phyloP scores from a whole-genome alignment of 1,140 invertebrate species.

The Branchinecta lynchi region DNA sequence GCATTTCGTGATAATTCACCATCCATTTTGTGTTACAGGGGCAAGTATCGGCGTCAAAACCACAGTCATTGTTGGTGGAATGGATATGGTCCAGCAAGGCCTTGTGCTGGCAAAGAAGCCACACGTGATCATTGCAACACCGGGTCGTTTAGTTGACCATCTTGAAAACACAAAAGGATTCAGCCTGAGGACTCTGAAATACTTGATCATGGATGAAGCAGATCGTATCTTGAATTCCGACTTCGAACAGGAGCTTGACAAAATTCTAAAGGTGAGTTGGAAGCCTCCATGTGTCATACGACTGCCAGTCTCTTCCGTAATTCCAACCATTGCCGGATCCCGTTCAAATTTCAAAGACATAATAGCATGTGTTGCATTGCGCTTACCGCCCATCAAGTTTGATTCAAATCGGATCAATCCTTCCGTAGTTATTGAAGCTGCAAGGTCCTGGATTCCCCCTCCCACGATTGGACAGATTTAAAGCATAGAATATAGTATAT shows the following conservation, averaged over 20 bases:
- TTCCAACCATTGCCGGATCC: too few species aligned
- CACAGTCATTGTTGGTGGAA: conserved; percentile 91
- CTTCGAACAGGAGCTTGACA: conserved; percentile 89
- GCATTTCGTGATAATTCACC: too few species aligned
- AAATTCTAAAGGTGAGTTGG: conserved; percentile 61
- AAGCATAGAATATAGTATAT: too few species aligned
- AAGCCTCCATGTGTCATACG: background rate
- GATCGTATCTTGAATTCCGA: conserved; percentile 92
- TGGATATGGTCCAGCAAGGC: conserved; percentile 91
- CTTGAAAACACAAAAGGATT: conserved; percentile 89
- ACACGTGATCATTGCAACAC: conserved; percentile 85
- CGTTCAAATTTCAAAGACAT: too few species aligned
- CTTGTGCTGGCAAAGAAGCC: conserved; percentile 82
- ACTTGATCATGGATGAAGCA: conserved; percentile 90
- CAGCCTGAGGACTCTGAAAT: conserved; percentile 70
- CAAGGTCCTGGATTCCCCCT: too few species aligned
- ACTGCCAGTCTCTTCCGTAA: too few species aligned
- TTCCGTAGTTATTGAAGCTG: too few species aligned
- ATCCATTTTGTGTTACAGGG: conserved; percentile 32
- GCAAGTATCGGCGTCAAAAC: conserved; percentile 78
- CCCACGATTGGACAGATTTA: too few species aligned
- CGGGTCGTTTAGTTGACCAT: conserved; percentile 75
- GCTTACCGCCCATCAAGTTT: too few species aligned
- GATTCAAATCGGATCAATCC: too few species aligned
- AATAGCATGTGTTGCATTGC: too few species aligned